A percentile compares a stretch with the other conserved stretches of the same genome.
These are phyloP conservation scores for Calliphora vomitoria DNA, from an alignment of 2,888 invertebrate species.

Conservation along the genomic window DNA sequence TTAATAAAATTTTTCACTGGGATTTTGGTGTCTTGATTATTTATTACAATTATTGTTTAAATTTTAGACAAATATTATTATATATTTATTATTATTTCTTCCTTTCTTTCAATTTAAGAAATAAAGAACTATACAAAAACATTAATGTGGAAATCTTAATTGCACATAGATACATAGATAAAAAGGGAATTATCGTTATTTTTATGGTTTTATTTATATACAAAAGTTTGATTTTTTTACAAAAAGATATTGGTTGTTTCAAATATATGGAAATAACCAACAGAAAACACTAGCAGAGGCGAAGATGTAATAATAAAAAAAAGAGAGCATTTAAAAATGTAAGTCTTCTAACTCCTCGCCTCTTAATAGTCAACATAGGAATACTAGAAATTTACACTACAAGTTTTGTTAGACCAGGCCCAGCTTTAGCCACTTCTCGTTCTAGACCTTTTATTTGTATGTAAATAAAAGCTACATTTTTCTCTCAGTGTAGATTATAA, in stretches of 20 bases:
- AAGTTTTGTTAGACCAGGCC: no score
- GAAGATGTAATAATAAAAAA: background rate
- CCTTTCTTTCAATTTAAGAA: constrained; percentile 3
- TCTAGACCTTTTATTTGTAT: no score
- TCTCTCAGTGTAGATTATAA: no score
- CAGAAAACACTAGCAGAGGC: background rate
- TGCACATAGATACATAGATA: constrained; percentile 67
- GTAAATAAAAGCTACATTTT: no score
- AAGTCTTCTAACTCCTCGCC: no score
- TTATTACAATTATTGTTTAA: constrained; percentile 53
- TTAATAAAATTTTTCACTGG: constrained; percentile 58
- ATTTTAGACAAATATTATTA: constrained; percentile 32
- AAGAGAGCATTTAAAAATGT: no score
- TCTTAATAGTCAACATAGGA: no score
- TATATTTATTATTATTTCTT: background rate
- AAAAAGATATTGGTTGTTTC: background rate
- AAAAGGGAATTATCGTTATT: background rate
- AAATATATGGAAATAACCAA: background rate
- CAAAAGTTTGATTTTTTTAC: constrained; percentile 10
- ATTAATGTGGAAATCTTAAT: constrained; percentile 67
- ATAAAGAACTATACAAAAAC: constrained; percentile 62
- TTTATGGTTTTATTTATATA: constrained; percentile 5
- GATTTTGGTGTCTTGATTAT: constrained; percentile 66
- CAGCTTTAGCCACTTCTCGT: no score
- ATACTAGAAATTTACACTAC: no score